These are phyloP conservation scores for Cichlasoma orientale DNA, from an alignment of 2,797 vertebrate species.

Conservation along the genomic window DNA sequence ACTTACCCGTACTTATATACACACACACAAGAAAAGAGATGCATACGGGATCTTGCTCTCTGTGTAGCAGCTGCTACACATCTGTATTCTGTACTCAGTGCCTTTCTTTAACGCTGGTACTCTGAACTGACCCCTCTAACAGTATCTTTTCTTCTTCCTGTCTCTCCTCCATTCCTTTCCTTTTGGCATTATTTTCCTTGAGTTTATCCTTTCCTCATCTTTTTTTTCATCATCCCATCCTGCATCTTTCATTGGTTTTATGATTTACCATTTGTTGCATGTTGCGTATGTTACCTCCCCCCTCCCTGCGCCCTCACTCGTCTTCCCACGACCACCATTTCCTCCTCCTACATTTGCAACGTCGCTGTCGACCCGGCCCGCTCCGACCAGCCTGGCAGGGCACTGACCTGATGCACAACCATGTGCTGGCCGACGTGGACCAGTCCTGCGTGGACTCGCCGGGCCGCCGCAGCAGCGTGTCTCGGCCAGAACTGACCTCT, in stretches of 20 bases:
- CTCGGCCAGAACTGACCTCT: constrained; percentile 92
- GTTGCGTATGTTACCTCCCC: constrained; percentile 35
- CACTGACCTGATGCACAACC: constrained; percentile 99
- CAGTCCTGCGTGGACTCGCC: constrained; percentile 93
- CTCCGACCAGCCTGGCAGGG: constrained; percentile 97
- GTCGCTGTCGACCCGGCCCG: constrained; percentile 12
- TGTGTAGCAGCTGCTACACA: neutral
- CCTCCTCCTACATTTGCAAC: constrained; percentile 22
- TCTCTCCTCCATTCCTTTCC: constrained; percentile 70
- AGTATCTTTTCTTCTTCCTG: constrained; percentile 73
- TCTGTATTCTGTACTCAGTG: constrained; percentile 34
- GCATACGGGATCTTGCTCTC: constrained; percentile 7
- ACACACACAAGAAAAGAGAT: neutral
- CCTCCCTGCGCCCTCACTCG: constrained; percentile 21
- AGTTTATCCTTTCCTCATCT: constrained; percentile 31
- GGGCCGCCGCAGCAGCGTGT: constrained; percentile 96
- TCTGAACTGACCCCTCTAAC: constrained; percentile 76
- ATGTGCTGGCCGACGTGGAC: constrained; percentile 96
- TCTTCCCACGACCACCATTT: constrained; percentile 12
- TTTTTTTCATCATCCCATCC: constrained; percentile 75
- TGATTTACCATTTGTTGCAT: constrained; percentile 83
- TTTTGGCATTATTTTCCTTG: constrained; percentile 51
- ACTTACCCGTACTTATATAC: neutral
- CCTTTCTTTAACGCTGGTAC: constrained; percentile 61
- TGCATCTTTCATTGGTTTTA: constrained; percentile 79